Evolutionary conservation across 2,797 vertebrate genomes (phyloP), one percentile per base, ranked within the genome.

Genomic region (Channallabes apus): DNA sequence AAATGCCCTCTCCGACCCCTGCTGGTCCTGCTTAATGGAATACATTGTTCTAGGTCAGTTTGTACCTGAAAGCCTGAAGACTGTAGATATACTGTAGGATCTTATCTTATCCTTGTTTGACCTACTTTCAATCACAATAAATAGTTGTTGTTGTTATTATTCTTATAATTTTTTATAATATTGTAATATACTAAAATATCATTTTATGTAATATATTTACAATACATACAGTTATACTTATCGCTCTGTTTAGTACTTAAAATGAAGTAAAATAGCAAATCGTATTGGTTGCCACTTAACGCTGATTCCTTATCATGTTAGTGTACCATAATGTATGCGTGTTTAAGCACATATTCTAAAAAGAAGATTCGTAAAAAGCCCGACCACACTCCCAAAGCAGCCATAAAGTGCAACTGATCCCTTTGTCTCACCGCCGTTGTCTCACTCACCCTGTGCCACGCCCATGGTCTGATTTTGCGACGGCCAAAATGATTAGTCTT

Each of bases 381-480:
- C 72, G 38, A 15, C 35, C 29, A 65, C 11, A 73, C n/a, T 76
- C 59, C 71, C 59, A 76, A 65, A 72, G 38, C 41, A 27, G 64
- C 82, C 68, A 81, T 38, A 80, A 58, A 1, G 27, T 67, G 59
- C 65, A 69, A 75, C 32, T 51, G 77, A 38, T 85, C 79, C 41
- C 87, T 87, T 89, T 88, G 88, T 89, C 62, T 82, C 64, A 46
- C 38, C 22, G 24, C 67, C 8, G 27, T 82, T 54, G 46, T 12
- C 46, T 51, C 46, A 3, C 51, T 73, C 67, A 41, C 29, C 71
- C 61, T 6, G 72, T 54, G 79, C 87, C 88, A 89, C 88, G 24
- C 88, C 88, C 46, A 67, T 20, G 61, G 72, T 80, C 84, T 83
- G 82, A 82, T 27, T 54, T 83, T 32, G 54, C 29, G 11, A 29